Evolutionary conservation across 2,888 invertebrate species (phyloP).

Genomic region (Ormyrus nitidulus): DNA sequence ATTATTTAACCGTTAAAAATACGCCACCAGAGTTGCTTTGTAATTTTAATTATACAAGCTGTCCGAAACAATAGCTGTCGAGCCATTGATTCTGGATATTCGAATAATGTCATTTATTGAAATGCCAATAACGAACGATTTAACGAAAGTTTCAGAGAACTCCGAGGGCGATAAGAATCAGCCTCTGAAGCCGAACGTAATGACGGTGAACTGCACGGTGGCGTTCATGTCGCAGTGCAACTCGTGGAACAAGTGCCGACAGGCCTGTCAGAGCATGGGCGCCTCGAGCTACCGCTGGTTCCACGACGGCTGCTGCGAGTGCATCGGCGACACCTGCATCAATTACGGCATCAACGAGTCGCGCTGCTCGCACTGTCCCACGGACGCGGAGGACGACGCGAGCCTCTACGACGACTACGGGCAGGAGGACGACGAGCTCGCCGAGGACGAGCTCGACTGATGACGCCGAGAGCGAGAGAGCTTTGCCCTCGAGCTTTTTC

Average conservation of each 20-base stretch:
- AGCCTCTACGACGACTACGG: slow-evolving; percentile 77
- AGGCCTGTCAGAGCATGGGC: slow-evolving; percentile 89
- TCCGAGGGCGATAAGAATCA: slow-evolving; percentile 81
- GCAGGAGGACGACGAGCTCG: slow-evolving; percentile 80
- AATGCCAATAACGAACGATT: neutral
- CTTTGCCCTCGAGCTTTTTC: neutral
- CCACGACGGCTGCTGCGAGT: slow-evolving; percentile 96
- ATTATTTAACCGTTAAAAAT: too few species aligned
- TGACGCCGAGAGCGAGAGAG: neutral
- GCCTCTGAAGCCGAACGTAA: slow-evolving; percentile 78
- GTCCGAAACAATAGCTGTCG: too few species aligned
- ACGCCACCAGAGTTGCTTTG: too few species aligned
- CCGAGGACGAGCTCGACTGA: slow-evolving; percentile 67
- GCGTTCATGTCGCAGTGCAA: slow-evolving; percentile 93
- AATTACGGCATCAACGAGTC: slow-evolving; percentile 94
- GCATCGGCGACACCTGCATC: slow-evolving; percentile 90
- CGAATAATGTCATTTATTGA: too few species aligned
- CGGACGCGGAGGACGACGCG: slow-evolving; percentile 66
- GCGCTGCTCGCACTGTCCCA: slow-evolving; percentile 77
- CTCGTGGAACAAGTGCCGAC: slow-evolving; percentile 91
- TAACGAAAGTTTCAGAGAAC: slow-evolving; percentile 77
- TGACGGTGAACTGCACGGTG: slow-evolving; percentile 92
- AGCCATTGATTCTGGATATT: neutral
- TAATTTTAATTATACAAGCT: too few species aligned
- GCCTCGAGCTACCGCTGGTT: slow-evolving; percentile 93